phyloP scores from a whole-genome alignment of 2,888 invertebrate species.

The Ophioninae sp. region DNA sequence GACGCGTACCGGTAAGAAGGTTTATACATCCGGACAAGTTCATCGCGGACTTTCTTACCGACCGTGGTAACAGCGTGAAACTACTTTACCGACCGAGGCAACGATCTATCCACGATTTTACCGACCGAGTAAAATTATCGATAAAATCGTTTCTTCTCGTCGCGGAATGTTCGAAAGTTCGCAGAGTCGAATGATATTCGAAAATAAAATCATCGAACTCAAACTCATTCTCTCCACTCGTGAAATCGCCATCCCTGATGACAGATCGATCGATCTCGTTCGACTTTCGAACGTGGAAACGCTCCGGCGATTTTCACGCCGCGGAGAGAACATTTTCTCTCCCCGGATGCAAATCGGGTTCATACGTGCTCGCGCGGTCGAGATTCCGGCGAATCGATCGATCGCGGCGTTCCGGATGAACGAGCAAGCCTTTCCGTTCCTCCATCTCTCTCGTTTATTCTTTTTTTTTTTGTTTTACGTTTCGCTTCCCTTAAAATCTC shows the following conservation, averaged over 20 bases:
- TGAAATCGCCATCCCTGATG: neutral
- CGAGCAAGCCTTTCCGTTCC: neutral
- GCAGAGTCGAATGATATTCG: neutral
- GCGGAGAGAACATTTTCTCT: neutral
- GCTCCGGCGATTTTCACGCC: neutral
- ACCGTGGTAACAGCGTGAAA: neutral
- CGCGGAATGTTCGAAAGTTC: neutral
- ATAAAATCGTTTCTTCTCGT: neutral
- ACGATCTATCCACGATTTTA: conserved; percentile 51
- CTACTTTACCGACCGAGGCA: conserved; percentile 38
- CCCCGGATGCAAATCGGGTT: neutral
- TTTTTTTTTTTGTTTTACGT: no score
- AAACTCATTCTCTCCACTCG: neutral
- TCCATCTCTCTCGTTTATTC: neutral
- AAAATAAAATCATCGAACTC: neutral
- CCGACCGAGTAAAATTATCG: conserved; percentile 9
- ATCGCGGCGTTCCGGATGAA: neutral
- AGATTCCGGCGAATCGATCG: neutral
- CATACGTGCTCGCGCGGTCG: neutral
- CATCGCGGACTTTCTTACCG: neutral
- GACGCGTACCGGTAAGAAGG: neutral
- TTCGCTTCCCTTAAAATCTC: no score
- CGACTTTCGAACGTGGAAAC: neutral
- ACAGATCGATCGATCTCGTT: neutral
- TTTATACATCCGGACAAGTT: neutral